Percentiles rank a stretch among this genome's conserved stretches.
Conservation (phyloP, 2,888 invertebrate species). For the Xylophagus ater region DNA sequence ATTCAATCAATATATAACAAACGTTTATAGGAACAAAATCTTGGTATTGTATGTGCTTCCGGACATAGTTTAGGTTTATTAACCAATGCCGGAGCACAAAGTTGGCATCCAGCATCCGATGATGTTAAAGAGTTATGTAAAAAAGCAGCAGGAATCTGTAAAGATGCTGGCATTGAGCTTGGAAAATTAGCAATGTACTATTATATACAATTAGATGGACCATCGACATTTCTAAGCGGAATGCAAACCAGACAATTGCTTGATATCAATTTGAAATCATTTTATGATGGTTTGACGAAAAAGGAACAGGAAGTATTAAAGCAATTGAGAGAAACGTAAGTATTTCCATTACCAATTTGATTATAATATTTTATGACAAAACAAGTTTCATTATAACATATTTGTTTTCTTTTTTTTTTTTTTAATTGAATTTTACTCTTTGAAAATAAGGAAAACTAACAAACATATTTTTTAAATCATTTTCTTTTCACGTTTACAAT, state of each 20-base stretch:
- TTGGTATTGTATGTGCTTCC: constrained; percentile 78
- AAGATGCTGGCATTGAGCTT: constrained; percentile 52
- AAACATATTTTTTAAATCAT: too few species aligned
- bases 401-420: constrained; percentile 8
- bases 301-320: constrained; percentile 52
- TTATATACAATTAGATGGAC: constrained; percentile 47
- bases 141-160: constrained; percentile 54
- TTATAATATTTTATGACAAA: not conserved
- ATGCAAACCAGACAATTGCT: constrained; percentile 57
- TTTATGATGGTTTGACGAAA: constrained; percentile 51
- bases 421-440: constrained; percentile 30
- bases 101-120: constrained; percentile 70
- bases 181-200: constrained; percentile 61
- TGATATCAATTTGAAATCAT: constrained; percentile 50
- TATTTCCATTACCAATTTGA: constrained; percentile 12
- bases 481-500: too few species aligned
- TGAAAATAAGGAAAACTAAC: too few species aligned
- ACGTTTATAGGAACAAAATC: constrained; percentile 36
- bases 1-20: not conserved
- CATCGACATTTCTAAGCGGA: constrained; percentile 64
- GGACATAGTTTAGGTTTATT: constrained; percentile 74
- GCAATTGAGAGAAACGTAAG: constrained; percentile 52
- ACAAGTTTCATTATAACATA: constrained; percentile 7
- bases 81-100: constrained; percentile 58
- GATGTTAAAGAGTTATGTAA: constrained; percentile 50